A percentile compares a stretch with the other conserved stretches of the same genome.
These are phyloP conservation scores for Pygathrix nemaeus DNA, from an alignment of 2,113 vertebrate genomes.

Conservation along the genomic window DNA sequence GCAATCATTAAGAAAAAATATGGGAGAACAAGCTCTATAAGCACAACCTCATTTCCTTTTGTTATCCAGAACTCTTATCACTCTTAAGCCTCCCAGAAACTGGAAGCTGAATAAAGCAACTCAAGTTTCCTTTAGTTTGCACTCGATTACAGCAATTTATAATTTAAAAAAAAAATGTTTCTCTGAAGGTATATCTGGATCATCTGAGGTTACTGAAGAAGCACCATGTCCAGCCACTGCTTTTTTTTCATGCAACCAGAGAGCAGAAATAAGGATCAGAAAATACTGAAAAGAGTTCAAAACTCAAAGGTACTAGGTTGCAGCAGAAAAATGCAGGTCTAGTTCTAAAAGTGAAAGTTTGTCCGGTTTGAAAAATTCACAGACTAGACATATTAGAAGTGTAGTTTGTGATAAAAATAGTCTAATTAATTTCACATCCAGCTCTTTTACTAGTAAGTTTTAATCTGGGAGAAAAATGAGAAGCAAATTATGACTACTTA, in stretches of 20 bases:
- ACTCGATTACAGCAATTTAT: constrained; percentile 79
- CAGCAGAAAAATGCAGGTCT: neutral
- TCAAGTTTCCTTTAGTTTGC: constrained; percentile 83
- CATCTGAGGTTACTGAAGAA: neutral
- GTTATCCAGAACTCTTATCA: constrained; percentile 86
- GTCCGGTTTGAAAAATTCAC: neutral
- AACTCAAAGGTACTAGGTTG: neutral
- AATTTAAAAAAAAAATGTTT: neutral
- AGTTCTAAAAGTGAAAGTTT: neutral
- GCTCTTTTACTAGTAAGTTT: neutral
- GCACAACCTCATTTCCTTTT: constrained; percentile 84
- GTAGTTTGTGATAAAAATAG: neutral
- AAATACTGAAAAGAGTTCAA: neutral
- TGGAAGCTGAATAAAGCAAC: constrained; percentile 87
- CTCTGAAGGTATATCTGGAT: neutral
- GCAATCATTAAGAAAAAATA: constrained; percentile 88
- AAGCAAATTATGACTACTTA: neutral
- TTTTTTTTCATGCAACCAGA: neutral
- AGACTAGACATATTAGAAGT: neutral
- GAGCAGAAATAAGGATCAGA: neutral
- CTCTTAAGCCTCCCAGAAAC: constrained; percentile 85
- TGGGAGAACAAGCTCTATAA: constrained; percentile 88
- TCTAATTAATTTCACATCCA: neutral
- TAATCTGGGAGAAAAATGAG: neutral
- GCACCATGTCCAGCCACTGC: neutral